Conservation (phyloP, 1,140 invertebrate species). For the Leptonema lineaticorne region DNA sequence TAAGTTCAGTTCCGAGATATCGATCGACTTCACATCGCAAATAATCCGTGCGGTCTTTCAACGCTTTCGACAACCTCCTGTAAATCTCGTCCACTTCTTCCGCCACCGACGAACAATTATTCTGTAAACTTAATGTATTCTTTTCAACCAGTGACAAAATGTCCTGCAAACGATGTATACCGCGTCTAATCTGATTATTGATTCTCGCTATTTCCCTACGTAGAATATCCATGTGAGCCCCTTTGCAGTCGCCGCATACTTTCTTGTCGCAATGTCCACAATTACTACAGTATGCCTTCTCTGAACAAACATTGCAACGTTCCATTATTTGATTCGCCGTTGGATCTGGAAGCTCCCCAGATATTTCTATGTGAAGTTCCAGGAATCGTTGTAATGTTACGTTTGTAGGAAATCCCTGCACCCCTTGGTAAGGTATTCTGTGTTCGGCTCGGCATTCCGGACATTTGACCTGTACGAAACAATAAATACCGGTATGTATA, state of each 20-base stretch:
- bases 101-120: constrained; percentile 80
- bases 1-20: constrained; percentile 80
- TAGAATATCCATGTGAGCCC: constrained; percentile 93
- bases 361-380: constrained; percentile 92
- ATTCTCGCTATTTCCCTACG: constrained; percentile 91
- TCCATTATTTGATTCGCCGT: constrained; percentile 81
- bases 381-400: constrained; percentile 93
- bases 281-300: constrained; percentile 85
- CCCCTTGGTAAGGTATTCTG: constrained; percentile 93
- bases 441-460: constrained; percentile 98
- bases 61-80: constrained; percentile 81
- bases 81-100: constrained; percentile 93
- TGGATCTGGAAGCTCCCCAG: constrained; percentile 85
- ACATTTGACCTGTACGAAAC: constrained; percentile 83
- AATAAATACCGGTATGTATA: not conserved
- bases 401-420: constrained; percentile 94
- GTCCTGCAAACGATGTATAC: constrained; percentile 83
- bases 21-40: constrained; percentile 86
- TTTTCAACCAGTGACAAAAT: constrained; percentile 81
- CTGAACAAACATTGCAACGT: constrained; percentile 87
- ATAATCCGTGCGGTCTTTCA: constrained; percentile 89
- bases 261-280: constrained; percentile 96
- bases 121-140: constrained; percentile 79
- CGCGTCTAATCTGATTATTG: constrained; percentile 87
- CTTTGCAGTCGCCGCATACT: constrained; percentile 87